Evolutionary conservation across 2,888 invertebrate genomes (phyloP).

Genomic region (Tanytarsus gracilentus): DNA sequence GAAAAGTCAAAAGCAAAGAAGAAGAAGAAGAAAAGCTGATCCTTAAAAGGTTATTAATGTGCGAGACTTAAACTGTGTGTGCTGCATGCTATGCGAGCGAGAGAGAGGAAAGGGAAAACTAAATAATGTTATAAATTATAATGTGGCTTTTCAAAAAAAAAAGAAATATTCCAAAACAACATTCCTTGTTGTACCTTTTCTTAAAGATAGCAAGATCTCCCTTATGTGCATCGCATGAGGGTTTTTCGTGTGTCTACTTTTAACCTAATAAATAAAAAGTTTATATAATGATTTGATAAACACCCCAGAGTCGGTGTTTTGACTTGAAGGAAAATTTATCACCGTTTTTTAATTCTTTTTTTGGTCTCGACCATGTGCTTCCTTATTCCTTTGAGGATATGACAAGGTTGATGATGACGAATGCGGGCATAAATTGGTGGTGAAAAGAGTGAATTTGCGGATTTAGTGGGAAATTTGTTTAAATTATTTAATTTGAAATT

Average conservation of each 20-base stretch:
- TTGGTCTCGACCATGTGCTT: not conserved
- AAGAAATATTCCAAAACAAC: not conserved
- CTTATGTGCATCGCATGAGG: slow-evolving; percentile 12
- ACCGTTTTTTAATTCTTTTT: slow-evolving; percentile 9
- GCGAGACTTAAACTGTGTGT: not conserved
- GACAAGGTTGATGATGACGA: too few relatives aligned
- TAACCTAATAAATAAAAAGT: slow-evolving; percentile 26
- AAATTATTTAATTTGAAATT: too few relatives aligned
- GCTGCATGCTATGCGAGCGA: slow-evolving; percentile 2
- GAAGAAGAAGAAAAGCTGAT: slow-evolving; percentile 14
- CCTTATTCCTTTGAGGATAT: not conserved
- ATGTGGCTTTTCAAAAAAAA: slow-evolving; percentile 16
- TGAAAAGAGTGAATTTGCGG: too few relatives aligned
- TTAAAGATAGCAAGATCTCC: slow-evolving; percentile 7
- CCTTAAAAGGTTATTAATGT: slow-evolving; percentile 28
- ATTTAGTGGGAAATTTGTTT: too few relatives aligned
- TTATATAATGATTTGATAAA: slow-evolving; percentile 29
- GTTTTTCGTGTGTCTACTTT: slow-evolving; percentile 7
- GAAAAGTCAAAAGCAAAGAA: not conserved
- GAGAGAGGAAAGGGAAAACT: slow-evolving; percentile 6
- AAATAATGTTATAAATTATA: slow-evolving; percentile 29
- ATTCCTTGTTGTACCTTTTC: not conserved
- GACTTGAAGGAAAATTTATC: slow-evolving; percentile 29
- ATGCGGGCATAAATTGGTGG: too few relatives aligned
- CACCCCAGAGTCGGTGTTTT: slow-evolving; percentile 29